Percentiles rank a stretch among this genome's conserved stretches.
phyloP scores from a whole-genome alignment of 2,113 vertebrate species.

The Fulmarus glacialis region DNA sequence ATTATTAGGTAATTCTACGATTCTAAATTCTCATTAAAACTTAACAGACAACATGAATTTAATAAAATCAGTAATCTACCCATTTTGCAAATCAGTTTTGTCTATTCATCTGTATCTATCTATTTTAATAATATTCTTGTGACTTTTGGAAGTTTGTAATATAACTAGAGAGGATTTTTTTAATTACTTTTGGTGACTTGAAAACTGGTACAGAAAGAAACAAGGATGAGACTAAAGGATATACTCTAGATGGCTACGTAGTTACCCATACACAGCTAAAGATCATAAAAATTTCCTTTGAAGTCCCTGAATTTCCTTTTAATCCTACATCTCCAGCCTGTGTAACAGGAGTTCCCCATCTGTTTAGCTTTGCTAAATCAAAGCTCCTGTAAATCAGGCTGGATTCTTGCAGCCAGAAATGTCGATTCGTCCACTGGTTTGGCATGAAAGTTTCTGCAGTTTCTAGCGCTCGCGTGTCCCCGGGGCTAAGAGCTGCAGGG shows the following conservation, averaged over 20 bases:
- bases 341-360: background rate
- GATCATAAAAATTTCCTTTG: background rate
- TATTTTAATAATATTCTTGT: background rate
- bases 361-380: background rate
- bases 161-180: background rate
- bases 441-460: background rate
- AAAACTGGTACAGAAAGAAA: background rate
- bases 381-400: background rate
- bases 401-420: background rate
- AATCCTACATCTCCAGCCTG: background rate
- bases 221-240: background rate
- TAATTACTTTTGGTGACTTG: background rate
- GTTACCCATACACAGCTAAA: too few relatives aligned
- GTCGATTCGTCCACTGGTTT: accelerated
- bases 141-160: background rate
- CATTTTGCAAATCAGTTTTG: background rate
- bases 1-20: accelerated
- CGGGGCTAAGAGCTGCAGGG: background rate
- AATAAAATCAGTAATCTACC: background rate
- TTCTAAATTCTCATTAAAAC: background rate
- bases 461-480: accelerated
- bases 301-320: background rate
- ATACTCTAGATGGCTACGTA: accelerated
- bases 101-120: background rate
- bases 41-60: background rate